Evolutionary conservation across 1,140 invertebrate genomes (phyloP).

Genomic region (Laupala kohalensis): DNA sequence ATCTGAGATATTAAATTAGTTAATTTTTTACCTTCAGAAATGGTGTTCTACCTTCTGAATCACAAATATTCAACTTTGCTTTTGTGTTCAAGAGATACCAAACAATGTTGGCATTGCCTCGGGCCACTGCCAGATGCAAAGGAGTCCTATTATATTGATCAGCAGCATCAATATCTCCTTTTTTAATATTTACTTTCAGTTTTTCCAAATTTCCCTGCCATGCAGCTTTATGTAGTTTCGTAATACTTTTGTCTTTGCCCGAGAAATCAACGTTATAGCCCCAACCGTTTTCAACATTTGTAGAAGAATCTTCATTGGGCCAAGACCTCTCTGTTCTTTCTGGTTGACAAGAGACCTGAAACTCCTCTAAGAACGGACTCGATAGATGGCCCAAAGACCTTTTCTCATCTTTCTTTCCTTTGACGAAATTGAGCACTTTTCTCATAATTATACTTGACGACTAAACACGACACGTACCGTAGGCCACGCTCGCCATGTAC

Average conservation of each 20-base stretch:
- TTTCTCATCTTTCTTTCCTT: conserved; percentile 22
- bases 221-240: conserved; percentile 24
- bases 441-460: conserved; percentile 19
- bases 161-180: conserved; percentile 21
- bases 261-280: conserved; percentile 22
- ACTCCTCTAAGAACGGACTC: conserved; percentile 10
- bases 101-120: conserved; percentile 24
- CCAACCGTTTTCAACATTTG: conserved; percentile 16
- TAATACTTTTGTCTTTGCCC: conserved; percentile 24
- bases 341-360: conserved; percentile 17
- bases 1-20: conserved; percentile 2
- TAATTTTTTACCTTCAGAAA: conserved; percentile 22
- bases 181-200: conserved; percentile 21
- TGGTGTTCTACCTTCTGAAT: conserved; percentile 24
- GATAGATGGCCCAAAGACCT: conserved; percentile 17
- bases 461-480: not conserved
- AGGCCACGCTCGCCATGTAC: not conserved
- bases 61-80: conserved; percentile 21
- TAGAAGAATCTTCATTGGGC: conserved; percentile 20
- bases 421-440: conserved; percentile 25
- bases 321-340: conserved; percentile 16
- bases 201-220: conserved; percentile 25
- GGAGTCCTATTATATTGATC: conserved; percentile 22
- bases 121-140: conserved; percentile 24
- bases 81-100: conserved; percentile 23